phyloP scores from a whole-genome alignment of 2,888 invertebrate species.

The Lasioglossum lativentre region DNA sequence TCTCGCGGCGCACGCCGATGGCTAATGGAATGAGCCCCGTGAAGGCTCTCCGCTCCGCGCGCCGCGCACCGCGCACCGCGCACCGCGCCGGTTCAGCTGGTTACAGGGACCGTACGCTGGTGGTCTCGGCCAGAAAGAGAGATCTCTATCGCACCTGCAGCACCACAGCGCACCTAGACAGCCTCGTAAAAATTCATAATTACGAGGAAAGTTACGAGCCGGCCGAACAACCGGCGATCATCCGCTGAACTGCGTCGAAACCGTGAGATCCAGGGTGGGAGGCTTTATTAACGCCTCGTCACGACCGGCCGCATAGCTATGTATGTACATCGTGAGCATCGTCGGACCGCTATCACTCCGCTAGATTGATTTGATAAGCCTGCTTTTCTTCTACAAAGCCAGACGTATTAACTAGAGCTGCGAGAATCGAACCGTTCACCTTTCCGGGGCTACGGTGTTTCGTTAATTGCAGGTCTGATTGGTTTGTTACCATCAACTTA shows the following conservation, averaged over 20 bases:
- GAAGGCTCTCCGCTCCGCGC: slow-evolving; percentile 34
- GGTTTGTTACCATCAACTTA: too few relatives aligned
- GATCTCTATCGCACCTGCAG: slow-evolving; percentile 81
- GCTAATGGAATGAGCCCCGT: slow-evolving; percentile 71
- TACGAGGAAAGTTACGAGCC: slow-evolving; percentile 76
- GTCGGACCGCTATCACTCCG: background rate
- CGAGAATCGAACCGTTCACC: background rate
- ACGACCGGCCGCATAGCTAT: slow-evolving; percentile 63
- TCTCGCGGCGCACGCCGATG: slow-evolving; percentile 70
- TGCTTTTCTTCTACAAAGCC: background rate
- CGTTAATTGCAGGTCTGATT: too few relatives aligned
- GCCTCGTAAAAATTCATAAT: slow-evolving; percentile 81
- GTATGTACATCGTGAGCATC: background rate
- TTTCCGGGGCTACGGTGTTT: background rate
- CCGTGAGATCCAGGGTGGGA: slow-evolving; percentile 12
- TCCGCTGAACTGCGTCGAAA: slow-evolving; percentile 55
- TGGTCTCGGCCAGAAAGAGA: slow-evolving; percentile 77
- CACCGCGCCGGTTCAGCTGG: slow-evolving; percentile 59
- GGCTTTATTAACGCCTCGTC: slow-evolving; percentile 75
- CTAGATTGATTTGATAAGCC: background rate
- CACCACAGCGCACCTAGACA: slow-evolving; percentile 49
- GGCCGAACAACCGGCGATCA: slow-evolving; percentile 54
- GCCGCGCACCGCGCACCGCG: background rate
- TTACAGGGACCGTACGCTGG: slow-evolving; percentile 73
- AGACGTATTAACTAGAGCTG: background rate